A percentile compares a stretch with the other conserved stretches of the same genome.
Conservation (phyloP, 2,888 invertebrate genomes). For the Drosophila limbata region DNA sequence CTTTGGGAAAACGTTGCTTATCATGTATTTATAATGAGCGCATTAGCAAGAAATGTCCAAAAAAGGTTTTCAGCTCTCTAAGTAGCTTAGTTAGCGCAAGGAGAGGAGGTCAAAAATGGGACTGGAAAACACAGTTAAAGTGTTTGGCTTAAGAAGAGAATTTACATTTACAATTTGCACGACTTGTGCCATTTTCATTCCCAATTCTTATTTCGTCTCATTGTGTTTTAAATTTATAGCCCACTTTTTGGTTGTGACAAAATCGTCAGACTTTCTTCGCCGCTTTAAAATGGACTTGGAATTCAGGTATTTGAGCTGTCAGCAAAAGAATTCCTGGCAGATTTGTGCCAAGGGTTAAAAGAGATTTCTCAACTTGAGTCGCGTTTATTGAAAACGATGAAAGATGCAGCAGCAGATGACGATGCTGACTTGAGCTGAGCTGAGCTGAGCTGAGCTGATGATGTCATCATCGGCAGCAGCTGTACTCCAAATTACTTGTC, state of each 20-base stretch:
- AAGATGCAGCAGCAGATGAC: constrained; percentile 14
- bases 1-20: constrained; percentile 44
- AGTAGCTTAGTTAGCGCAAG: constrained; percentile 43
- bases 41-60: constrained; percentile 48
- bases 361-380: constrained; percentile 9
- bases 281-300: constrained; percentile 29
- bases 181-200: constrained; percentile 1
- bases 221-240: constrained; percentile 46
- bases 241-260: constrained; percentile 18
- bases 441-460: constrained; percentile 26
- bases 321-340: constrained; percentile 21
- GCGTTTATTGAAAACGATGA: constrained; percentile 14
- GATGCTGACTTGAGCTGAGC: background rate
- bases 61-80: constrained; percentile 50
- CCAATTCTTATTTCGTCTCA: background rate
- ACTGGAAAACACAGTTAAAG: constrained; percentile 19
- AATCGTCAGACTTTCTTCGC: constrained; percentile 6
- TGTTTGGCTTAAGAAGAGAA: constrained; percentile 23
- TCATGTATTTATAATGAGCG: constrained; percentile 73
- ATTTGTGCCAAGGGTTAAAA: constrained; percentile 11
- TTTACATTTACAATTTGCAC: constrained; percentile 31
- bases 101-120: background rate
- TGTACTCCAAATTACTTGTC: constrained; percentile 47
- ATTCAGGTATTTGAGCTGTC: constrained; percentile 30
- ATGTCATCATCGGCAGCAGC: constrained; percentile 71